Percentiles rank a stretch among this genome's conserved stretches.
phyloP scores from a whole-genome alignment of 2,888 invertebrate genomes.

The Tinea trinotella region DNA sequence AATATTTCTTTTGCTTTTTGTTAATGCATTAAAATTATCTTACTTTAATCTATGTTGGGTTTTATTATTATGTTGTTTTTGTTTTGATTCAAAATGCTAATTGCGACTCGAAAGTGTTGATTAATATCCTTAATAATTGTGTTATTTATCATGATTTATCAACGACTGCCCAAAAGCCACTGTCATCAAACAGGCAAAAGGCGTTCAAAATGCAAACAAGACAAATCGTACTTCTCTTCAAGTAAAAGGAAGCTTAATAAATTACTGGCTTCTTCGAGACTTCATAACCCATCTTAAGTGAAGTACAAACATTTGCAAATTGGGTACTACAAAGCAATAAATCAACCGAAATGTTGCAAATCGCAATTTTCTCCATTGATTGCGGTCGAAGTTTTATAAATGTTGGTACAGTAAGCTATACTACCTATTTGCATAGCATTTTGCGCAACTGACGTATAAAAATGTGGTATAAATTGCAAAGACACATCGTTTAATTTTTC shows the following conservation, averaged over 20 bases:
- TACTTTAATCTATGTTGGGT: no score
- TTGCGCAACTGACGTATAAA: slow-evolving; percentile 27
- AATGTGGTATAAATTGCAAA: slow-evolving; percentile 35
- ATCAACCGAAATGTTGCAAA: slow-evolving; percentile 34
- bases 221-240: slow-evolving; percentile 25
- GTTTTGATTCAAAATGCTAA: no score
- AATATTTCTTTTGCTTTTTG: slow-evolving; percentile 1
- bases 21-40: neutral
- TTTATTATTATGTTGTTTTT: no score
- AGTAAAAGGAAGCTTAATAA: slow-evolving; percentile 22
- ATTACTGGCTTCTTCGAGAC: slow-evolving; percentile 29
- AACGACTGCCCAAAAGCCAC: slow-evolving; percentile 12
- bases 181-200: slow-evolving; percentile 23
- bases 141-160: slow-evolving; percentile 5
- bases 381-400: slow-evolving; percentile 23
- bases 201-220: slow-evolving; percentile 23
- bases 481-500: slow-evolving; percentile 50
- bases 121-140: neutral
- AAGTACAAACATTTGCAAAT: slow-evolving; percentile 47
- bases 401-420: slow-evolving; percentile 29
- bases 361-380: slow-evolving; percentile 26
- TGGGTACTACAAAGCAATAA: slow-evolving; percentile 40
- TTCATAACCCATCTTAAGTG: slow-evolving; percentile 46
- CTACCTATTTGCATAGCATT: slow-evolving; percentile 28
- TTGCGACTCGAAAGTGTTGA: slow-evolving; percentile 7